A percentile compares a stretch with the other conserved stretches of the same genome.
phyloP scores from a whole-genome alignment of 2,797 vertebrate genomes.

The Trachurus trachurus region DNA sequence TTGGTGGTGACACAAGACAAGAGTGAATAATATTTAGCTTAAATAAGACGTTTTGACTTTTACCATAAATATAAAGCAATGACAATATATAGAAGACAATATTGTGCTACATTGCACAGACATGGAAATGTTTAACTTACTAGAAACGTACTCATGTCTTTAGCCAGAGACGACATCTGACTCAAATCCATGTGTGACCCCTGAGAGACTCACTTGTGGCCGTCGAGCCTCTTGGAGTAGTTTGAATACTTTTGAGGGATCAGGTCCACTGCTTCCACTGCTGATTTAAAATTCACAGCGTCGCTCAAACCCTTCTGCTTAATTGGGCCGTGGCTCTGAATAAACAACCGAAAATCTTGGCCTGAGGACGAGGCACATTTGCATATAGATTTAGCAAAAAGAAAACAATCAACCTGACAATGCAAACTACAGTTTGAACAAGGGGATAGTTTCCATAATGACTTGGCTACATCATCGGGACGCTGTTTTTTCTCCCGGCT shows the following conservation, averaged over 20 bases:
- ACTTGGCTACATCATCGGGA: not conserved
- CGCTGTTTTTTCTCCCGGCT: slow-evolving; percentile 14
- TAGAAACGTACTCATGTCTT: not conserved
- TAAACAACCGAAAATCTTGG: slow-evolving; percentile 18
- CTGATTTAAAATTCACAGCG: slow-evolving; percentile 29
- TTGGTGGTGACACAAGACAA: not conserved
- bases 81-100: not conserved
- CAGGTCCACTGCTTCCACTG: not conserved
- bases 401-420: slow-evolving; percentile 6
- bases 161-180: not conserved
- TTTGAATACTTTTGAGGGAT: not conserved
- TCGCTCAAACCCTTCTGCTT: not conserved
- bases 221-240: no score
- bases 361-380: slow-evolving; percentile 42
- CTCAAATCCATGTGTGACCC: not conserved
- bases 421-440: slow-evolving; percentile 23
- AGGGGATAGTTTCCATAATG: not conserved
- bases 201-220: not conserved
- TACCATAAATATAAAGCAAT: not conserved
- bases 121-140: no score
- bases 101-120: not conserved
- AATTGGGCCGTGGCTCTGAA: slow-evolving; percentile 11
- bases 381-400: slow-evolving; percentile 52
- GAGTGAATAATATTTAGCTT: no score
- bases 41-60: not conserved